A percentile compares a stretch with the other conserved stretches of the same genome.
Evolutionary conservation across 92 coral and sea anemone species (phyloP).

Genomic region (Pocillopora meandrina): DNA sequence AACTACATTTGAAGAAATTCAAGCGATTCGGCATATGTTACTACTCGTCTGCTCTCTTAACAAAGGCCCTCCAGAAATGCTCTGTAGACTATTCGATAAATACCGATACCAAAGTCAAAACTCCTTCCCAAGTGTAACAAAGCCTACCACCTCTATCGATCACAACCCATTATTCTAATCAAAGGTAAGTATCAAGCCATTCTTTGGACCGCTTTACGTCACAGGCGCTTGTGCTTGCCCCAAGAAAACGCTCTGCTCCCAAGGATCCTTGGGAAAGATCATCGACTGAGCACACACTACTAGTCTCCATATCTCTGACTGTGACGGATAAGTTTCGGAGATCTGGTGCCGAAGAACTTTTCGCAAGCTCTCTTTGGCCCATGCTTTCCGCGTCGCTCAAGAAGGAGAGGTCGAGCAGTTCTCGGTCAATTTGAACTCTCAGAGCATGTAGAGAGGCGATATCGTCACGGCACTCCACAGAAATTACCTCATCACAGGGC

Average conservation of each 20-base stretch:
- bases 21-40: no score
- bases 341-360: slow-evolving; percentile 68
- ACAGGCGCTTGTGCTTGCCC: neutral
- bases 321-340: slow-evolving; percentile 57
- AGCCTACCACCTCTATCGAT: neutral
- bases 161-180: neutral
- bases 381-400: slow-evolving; percentile 32
- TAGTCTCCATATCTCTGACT: slow-evolving; percentile 59
- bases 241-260: slow-evolving; percentile 17
- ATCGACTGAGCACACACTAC: slow-evolving; percentile 74
- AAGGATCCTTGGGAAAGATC: slow-evolving; percentile 64
- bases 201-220: slow-evolving; percentile 53
- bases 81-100: no score
- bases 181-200: slow-evolving; percentile 70
- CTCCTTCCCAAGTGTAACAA: no score
- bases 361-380: slow-evolving; percentile 36
- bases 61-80: no score
- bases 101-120: no score
- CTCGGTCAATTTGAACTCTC: slow-evolving; percentile 63
- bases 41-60: no score
- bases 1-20: no score
- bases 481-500: slow-evolving; percentile 73
- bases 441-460: slow-evolving; percentile 64
- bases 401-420: slow-evolving; percentile 57
- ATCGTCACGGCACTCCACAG: slow-evolving; percentile 54